Evolutionary conservation across 1,140 invertebrate species (phyloP), one percentile per base, ranked within the genome.

Genomic region (Pomacea maculata): DNA sequence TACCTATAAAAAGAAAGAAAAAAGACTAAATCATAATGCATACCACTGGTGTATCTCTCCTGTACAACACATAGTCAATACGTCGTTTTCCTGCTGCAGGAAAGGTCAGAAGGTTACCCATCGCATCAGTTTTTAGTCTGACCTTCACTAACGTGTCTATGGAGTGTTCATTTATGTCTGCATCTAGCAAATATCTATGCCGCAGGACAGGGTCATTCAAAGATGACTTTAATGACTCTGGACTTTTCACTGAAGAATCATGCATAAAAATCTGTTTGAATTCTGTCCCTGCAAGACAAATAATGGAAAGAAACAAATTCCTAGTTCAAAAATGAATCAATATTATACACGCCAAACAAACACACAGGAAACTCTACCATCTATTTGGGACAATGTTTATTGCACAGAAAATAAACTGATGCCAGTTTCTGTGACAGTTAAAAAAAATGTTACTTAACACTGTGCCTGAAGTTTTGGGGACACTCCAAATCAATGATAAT

Each of bases 61-160:
- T 74, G 72, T 79, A 82, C 55, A 87, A 17, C 10, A 87, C 80
- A n/a, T 82, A 75, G 80, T 87, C 86, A 29, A 86, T 84, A 54
- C 86, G 82, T 61, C 86, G 78, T 65, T 77, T 81, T 52, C 86
- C 86, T 52, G 82, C 86, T 61, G 82, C 78, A 75, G 80, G 73
- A 15, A 81, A 80, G 21, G 78, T 70, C 57, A 83, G 70, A 19
- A 84, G 55, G 29, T 86, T 84, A 21, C 85, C 85, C 75, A 82
- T 34, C 21, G 65, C 25, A 75, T 85, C 84, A 8, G 63, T 78
- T 64, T 85, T 81, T 19, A 80, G 67, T 52, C 64, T 61, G 12
- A 79, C 78, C 70, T 81, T 67, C 64, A 80, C 81, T 15, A 86
- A 80, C 17, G 78, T 61, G 57, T 82, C 80, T 75, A 87, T 79